Percentiles rank a stretch among this genome's conserved stretches.
Evolutionary conservation across 2,113 vertebrate species (phyloP).

Genomic region (Suricata suricatta): DNA sequence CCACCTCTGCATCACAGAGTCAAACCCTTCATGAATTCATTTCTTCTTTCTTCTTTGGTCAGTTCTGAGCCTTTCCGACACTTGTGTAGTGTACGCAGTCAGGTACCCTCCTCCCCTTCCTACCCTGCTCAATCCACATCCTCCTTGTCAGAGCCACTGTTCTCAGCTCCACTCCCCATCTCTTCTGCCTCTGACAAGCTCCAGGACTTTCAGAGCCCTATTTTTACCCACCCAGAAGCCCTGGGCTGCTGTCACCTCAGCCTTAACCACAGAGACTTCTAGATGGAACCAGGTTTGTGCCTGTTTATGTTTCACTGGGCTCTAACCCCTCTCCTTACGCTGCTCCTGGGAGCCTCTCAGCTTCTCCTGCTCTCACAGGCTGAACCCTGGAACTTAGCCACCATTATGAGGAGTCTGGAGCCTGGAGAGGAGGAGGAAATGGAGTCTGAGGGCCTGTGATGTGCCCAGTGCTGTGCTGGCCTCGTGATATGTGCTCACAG

Average conservation of each 20-base stretch:
- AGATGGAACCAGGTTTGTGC: background rate
- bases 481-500: background rate
- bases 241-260: background rate
- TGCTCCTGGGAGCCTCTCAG: background rate
- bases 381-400: background rate
- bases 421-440: background rate
- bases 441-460: background rate
- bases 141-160: background rate
- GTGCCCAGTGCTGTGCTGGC: background rate
- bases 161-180: background rate
- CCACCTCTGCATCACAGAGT: background rate
- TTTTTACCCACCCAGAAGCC: background rate
- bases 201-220: background rate
- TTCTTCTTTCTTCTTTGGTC: background rate
- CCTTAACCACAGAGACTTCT: background rate
- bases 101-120: too few relatives aligned
- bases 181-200: background rate
- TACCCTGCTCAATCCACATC: too few relatives aligned
- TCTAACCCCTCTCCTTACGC: background rate
- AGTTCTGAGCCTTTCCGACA: background rate
- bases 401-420: background rate
- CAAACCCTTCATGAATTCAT: background rate
- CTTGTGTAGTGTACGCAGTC: too few relatives aligned
- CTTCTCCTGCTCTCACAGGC: background rate
- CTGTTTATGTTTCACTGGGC: background rate